Base-by-base conservation (phyloP, 2,888 invertebrate genomes). In the Temnothorax ravouxi region DNA sequence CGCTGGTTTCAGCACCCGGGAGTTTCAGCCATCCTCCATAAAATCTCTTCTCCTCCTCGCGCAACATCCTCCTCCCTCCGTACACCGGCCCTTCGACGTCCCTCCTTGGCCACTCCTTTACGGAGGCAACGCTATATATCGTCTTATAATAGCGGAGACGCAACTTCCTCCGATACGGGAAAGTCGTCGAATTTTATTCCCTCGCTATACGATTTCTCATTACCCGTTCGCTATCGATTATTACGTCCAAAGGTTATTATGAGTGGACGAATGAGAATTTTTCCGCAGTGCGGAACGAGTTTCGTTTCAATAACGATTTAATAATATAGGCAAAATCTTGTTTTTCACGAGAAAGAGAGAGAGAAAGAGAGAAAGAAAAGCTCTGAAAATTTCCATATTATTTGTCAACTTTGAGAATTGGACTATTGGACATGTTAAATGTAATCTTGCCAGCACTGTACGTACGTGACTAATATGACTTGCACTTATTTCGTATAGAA, bases 1-100 rank as follows among this genome's bases (percentile, higher is more conserved):
- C 87, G 84, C 90, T 90, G 87, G 87, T 90, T 90, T 86, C 91
- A 90, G 79, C 86, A 79, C 88, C 90, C 90, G 87, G 87, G 88
- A 29, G 87, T 87, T 88, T 29, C 29, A 29, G 3, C 29, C 29
- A 3, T 29, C 85, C 87, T 86, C 90, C 91, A 90, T 91, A 92
- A 93, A 92, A 91, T 92, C 91, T 84, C 88, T 86, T 88, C 86
- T 80, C 87, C 85, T 83, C 80, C 61, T 76, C 54, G 50, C 38
- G 8, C 47, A 44, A 44, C 21, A 8, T 71, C 8, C 8, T 41
- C 69, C 15, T 21, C 75, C 59, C 62, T 52, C 67, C 62, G 77
- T 69, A 52, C 67, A 47, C 67, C 54, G 52, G 64, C 54, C 47
- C 64, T 52, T 52, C 25, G 62, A 47, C 54, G 52, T 71, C 18